Evolutionary conservation across 2,888 invertebrate species (phyloP), one percentile per base, ranked within the genome.

Genomic region (Proisotoma minuta): DNA sequence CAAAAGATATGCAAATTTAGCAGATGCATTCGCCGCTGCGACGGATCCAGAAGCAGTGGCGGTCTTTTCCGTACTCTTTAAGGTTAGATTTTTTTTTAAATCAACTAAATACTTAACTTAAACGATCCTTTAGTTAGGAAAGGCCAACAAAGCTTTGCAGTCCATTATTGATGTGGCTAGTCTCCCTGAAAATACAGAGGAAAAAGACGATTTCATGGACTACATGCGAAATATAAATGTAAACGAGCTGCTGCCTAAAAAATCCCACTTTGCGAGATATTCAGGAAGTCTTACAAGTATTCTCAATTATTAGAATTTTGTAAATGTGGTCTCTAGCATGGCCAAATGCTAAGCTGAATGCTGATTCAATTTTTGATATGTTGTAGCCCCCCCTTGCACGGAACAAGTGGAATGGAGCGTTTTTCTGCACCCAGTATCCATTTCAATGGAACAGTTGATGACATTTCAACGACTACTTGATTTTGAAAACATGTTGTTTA

Each of bases 11-110:
- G 75, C 73, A 0, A 82, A 79, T 68, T 76, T 83, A 12, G 74
- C 77, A 0, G 78, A 79, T 68, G 86, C 86, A 0, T 75, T 81
- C 0, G 75, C 78, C n/a, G 43, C 43, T 43, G 43, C 15, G 10
- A 5, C 15, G 5, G 43, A 43, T 43, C 43, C 43, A 15, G 18
- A 4, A n/a, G 43, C 43, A n/a, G 18, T 43, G 18, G 43, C 43
- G 18, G 43, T 43, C 4, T n/a, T 43, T 4, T 15, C 43, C 18
- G 18, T 43, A 18, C 18, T 43, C 5, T 43, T 43, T n/a, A 15
- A 43, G 43, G 43, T 43, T 34, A 10, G 34, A 15, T 15, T 15
- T 10, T 34, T 8, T 34, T 15, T 34, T 15, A 34, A 34, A 15
- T 34, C 43, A 43, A n/a, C 43, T 15, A 15, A 20, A 12, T 43